phyloP scores from a whole-genome alignment of 2,888 invertebrate species.

The Rhimphoctona megacephalus region DNA sequence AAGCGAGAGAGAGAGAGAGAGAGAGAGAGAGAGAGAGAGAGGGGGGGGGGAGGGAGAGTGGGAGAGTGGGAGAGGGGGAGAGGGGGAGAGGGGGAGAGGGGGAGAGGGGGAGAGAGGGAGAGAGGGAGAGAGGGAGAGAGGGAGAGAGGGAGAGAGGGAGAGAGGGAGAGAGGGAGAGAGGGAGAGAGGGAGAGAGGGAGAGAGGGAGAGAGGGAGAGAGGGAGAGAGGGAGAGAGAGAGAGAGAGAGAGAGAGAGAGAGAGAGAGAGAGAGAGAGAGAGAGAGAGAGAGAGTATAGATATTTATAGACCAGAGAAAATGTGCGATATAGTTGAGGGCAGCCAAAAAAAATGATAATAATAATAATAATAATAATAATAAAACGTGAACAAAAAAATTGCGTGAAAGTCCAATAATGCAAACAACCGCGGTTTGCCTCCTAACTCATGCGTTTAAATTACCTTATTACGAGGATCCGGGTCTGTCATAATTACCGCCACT shows the following conservation, averaged over 20 bases:
- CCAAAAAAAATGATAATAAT: slow-evolving; percentile 16
- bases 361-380: not conserved
- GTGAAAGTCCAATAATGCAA: slow-evolving; percentile 61
- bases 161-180: slow-evolving; percentile 26
- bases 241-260: slow-evolving; percentile 34
- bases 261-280: slow-evolving; percentile 17
- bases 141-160: slow-evolving; percentile 49
- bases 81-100: not conserved
- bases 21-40: slow-evolving; percentile 14
- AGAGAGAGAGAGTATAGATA: slow-evolving; percentile 12
- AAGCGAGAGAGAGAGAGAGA: slow-evolving; percentile 31
- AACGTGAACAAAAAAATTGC: slow-evolving; percentile 50
- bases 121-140: slow-evolving; percentile 32
- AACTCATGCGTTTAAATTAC: slow-evolving; percentile 84
- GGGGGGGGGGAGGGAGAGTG: not conserved
- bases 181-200: slow-evolving; percentile 29
- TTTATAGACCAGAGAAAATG: slow-evolving; percentile 35
- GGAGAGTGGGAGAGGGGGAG: not conserved
- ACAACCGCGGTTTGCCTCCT: slow-evolving; percentile 74
- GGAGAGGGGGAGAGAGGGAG: not conserved
- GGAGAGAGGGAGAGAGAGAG: slow-evolving; percentile 29
- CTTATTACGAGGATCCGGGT: slow-evolving; percentile 80
- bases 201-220: slow-evolving; percentile 50
- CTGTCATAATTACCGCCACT: slow-evolving; percentile 80
- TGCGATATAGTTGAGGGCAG: slow-evolving; percentile 27